Percentiles rank a stretch among this genome's conserved stretches.
These are phyloP conservation scores for Lordiphosa collinella DNA, from an alignment of 1,140 invertebrate species.

Conservation along the genomic window DNA sequence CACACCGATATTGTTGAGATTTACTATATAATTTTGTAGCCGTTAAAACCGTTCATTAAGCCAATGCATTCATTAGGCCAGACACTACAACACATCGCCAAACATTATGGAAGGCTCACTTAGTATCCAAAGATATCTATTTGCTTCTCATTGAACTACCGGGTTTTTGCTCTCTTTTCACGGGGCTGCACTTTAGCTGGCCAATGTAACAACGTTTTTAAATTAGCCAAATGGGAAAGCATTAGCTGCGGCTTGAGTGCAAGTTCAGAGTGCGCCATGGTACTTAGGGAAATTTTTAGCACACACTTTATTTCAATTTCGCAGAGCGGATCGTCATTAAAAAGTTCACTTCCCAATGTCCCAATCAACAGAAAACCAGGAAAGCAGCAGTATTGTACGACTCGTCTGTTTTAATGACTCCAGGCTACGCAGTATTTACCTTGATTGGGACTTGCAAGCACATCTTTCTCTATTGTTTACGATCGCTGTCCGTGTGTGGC, in stretches of 20 bases:
- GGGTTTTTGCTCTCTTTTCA: conserved; percentile 23
- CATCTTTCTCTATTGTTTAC: neutral
- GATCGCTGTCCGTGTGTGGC: neutral
- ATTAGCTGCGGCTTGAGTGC: neutral
- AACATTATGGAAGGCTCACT: neutral
- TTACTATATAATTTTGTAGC: conserved; percentile 4
- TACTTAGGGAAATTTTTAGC: conserved; percentile 3
- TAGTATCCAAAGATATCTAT: conserved; percentile 11
- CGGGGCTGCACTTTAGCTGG: conserved; percentile 7
- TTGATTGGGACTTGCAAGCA: neutral
- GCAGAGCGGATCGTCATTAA: too few species aligned
- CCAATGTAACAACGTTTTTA: conserved; percentile 32
- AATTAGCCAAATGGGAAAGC: conserved; percentile 38
- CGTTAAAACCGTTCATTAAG: conserved; percentile 9
- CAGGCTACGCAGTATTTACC: neutral
- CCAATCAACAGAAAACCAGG: neutral
- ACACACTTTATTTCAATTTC: neutral
- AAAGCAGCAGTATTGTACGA: neutral
- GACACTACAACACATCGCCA: neutral
- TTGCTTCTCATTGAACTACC: conserved; percentile 21
- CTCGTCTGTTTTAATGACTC: conserved; percentile 1
- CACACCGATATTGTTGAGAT: neutral
- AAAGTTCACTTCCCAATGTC: neutral
- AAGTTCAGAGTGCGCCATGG: conserved; percentile 10
- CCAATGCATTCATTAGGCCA: neutral